phyloP scores from a whole-genome alignment of 2,888 invertebrate species.

The Pollenia amentaria region DNA sequence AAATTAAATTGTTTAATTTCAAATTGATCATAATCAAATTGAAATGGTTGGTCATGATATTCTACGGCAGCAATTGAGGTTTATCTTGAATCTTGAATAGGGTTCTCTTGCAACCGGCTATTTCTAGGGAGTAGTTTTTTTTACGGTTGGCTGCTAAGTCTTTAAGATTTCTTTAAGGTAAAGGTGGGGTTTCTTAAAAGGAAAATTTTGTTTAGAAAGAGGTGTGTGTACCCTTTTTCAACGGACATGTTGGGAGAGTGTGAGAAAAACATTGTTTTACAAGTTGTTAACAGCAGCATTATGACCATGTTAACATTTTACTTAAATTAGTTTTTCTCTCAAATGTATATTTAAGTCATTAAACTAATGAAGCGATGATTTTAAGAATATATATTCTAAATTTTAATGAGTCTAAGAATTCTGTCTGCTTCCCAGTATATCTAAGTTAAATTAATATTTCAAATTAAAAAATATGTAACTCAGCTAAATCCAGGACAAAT shows the following conservation, averaged over 20 bases:
- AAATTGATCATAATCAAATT: constrained; percentile 69
- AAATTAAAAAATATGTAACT: no score
- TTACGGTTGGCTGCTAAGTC: constrained; percentile 38
- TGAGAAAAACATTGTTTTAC: constrained; percentile 68
- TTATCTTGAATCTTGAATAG: constrained; percentile 17
- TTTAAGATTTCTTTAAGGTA: constrained; percentile 40
- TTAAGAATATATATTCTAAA: neutral
- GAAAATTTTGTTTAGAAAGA: neutral
- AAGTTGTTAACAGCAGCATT: constrained; percentile 62
- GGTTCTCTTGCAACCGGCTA: neutral
- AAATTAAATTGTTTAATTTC: constrained; percentile 73
- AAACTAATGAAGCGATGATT: neutral
- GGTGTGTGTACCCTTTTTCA: constrained; percentile 37
- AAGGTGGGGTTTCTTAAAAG: constrained; percentile 56
- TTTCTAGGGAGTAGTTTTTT: constrained; percentile 11
- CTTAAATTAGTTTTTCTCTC: constrained; percentile 17
- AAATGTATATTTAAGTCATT: neutral
- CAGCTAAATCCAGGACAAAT: no score
- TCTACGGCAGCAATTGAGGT: constrained; percentile 62
- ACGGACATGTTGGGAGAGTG: constrained; percentile 61
- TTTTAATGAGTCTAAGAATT: no score
- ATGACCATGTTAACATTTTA: constrained; percentile 44
- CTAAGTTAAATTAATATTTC: no score
- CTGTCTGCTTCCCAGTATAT: no score
- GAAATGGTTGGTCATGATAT: constrained; percentile 60